Conservation (phyloP, 2,888 invertebrate genomes). For the Acanthoscelides obtectus region DNA sequence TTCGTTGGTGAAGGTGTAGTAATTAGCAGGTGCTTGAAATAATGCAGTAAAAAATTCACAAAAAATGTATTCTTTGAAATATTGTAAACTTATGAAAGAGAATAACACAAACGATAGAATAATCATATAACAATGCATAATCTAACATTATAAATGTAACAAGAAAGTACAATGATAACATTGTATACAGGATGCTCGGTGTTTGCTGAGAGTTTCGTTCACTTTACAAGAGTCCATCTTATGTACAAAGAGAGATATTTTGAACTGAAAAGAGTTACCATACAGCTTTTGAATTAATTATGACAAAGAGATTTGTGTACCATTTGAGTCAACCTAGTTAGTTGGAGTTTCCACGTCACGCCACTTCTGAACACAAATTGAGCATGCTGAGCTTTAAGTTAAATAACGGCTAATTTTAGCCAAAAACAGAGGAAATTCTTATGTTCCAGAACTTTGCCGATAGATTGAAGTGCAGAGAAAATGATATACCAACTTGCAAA, state of each 20-base stretch:
- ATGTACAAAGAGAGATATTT: neutral
- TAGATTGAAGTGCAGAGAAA: too few relatives aligned
- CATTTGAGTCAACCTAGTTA: too few relatives aligned
- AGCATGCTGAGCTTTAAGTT: too few relatives aligned
- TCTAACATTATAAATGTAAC: constrained; percentile 29
- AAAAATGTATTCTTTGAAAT: constrained; percentile 2
- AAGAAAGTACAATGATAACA: constrained; percentile 26
- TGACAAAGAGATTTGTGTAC: too few relatives aligned
- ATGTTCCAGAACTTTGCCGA: too few relatives aligned
- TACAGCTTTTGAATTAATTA: neutral
- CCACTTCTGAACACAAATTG: too few relatives aligned
- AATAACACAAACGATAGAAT: constrained; percentile 18
- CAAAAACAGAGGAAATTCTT: too few relatives aligned
- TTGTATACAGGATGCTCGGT: constrained; percentile 3
- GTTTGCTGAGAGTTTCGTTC: neutral
- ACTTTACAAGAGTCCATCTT: neutral
- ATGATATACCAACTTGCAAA: too few relatives aligned
- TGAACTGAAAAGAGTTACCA: neutral
- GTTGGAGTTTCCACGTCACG: too few relatives aligned
- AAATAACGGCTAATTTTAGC: too few relatives aligned
- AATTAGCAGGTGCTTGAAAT: too few relatives aligned
- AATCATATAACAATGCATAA: constrained; percentile 26
- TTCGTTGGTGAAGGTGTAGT: too few relatives aligned
- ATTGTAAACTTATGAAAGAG: constrained; percentile 23
- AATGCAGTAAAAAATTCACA: constrained; percentile 1